A percentile compares a stretch with the other conserved stretches of the same genome.
These are phyloP conservation scores for Spea hammondii DNA, from an alignment of 2,797 vertebrate species.

Conservation along the genomic window DNA sequence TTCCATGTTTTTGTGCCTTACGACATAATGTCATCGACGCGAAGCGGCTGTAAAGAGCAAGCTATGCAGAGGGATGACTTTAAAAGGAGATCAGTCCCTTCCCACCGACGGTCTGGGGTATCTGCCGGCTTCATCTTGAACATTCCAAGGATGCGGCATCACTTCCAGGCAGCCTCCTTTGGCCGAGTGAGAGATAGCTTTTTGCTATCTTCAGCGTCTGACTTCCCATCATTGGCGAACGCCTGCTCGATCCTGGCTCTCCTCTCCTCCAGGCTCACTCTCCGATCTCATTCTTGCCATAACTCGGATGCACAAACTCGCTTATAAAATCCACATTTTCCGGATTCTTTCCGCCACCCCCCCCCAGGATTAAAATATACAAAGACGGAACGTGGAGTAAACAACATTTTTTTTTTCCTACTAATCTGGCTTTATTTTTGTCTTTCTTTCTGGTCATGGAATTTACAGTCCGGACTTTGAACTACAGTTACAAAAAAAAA, in stretches of 20 bases:
- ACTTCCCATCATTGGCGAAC: constrained; percentile 44
- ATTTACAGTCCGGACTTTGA: constrained; percentile 35
- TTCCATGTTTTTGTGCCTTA: no score
- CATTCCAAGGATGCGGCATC: constrained; percentile 38
- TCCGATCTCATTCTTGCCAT: constrained; percentile 47
- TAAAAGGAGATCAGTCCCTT: constrained; percentile 44
- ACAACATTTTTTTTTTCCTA: constrained; percentile 29
- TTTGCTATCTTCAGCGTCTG: constrained; percentile 22
- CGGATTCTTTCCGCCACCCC: constrained; percentile 48
- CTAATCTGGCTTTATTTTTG: constrained; percentile 47
- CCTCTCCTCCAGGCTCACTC: constrained; percentile 36
- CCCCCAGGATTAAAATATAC: constrained; percentile 45
- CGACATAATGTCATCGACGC: neutral
- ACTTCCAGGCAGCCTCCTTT: constrained; percentile 21
- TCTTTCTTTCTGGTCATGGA: constrained; percentile 43
- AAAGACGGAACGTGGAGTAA: constrained; percentile 47
- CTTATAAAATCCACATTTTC: constrained; percentile 53
- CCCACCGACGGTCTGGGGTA: constrained; percentile 6
- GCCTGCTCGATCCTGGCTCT: constrained; percentile 26
- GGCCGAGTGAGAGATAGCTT: constrained; percentile 26
- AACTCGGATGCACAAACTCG: constrained; percentile 44
- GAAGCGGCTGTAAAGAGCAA: neutral
- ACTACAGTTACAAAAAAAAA: constrained; percentile 10
- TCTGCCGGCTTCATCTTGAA: neutral
- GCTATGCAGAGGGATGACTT: constrained; percentile 31